Evolutionary conservation across 2,888 invertebrate species (phyloP), one percentile per base, ranked within the genome.

Genomic region (Idaea biselata): DNA sequence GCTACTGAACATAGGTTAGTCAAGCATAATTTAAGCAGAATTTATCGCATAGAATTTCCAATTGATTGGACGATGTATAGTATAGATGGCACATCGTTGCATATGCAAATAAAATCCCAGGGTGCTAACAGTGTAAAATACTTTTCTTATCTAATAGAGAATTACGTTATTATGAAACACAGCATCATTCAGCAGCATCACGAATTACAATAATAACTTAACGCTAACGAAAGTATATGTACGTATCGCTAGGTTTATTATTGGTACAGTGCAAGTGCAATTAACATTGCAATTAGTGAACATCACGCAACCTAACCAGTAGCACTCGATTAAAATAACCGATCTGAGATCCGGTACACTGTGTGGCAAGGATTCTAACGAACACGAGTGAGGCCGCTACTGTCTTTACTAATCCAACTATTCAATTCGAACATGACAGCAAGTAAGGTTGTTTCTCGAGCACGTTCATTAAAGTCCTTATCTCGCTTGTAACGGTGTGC

Each of bases 311-410:
- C 11, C 17, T 18, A 18, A 68, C 65, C 66, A 67, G 66, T 65
- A 68, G 70, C 66, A 18, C 18, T 71, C 60, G 59, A 65, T 69
- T 68, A 62, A 70, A 67, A 67, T 73, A 69, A 69, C 66, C 75
- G 73, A 75, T 71, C 73, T 69, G 72, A 71, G 76, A 76, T 78
- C 77, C 79, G 68, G 71, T 73, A 76, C 78, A 55, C 0, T 18
- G 55, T n/a, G 56, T 16, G 55, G 6, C 17, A 17, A 55, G 55
- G 55, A 16, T 55, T 55, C 16, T 11, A 16, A 17, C n/a, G 17
- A 55, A 16, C 55, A n/a, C 16, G 17, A 16, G 44, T 11, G 44
- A 44, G 0, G 7, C 14, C 11, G 44, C 44, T 44, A 44, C 14
- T 44, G 8, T 11, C 44, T 44, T 44, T 14, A 44, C 44, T 44